A percentile compares a stretch with the other conserved stretches of the same genome.
Evolutionary conservation across 2,113 vertebrate species (phyloP).

Genomic region (Gasterosteus nipponicus): DNA sequence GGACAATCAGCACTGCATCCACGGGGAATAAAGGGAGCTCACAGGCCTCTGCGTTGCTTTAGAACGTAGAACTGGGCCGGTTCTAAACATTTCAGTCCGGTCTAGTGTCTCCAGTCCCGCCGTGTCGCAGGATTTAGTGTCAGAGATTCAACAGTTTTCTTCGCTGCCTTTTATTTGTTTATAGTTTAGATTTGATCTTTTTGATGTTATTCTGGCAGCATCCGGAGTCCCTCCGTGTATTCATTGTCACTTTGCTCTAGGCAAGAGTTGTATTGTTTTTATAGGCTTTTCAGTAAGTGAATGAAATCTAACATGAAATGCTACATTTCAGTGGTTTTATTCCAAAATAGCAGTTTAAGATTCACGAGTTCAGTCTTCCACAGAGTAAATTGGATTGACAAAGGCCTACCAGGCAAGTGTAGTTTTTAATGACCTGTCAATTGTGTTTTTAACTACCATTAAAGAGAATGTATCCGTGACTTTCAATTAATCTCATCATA

Average conservation of each 20-base stretch:
- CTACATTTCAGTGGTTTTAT: conserved; percentile 28
- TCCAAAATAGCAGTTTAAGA: conserved; percentile 25
- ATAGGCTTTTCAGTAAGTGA: conserved; percentile 18
- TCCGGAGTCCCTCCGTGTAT: conserved; percentile 10
- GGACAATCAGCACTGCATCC: conserved; percentile 58
- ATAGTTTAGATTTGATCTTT: conserved; percentile 38
- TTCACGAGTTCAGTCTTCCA: conserved; percentile 1
- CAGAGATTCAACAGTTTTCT: background rate
- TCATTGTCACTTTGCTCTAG: conserved; percentile 49
- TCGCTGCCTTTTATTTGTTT: conserved; percentile 19
- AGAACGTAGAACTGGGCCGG: background rate
- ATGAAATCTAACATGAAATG: conserved; percentile 35
- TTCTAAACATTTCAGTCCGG: background rate
- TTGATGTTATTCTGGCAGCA: conserved; percentile 21
- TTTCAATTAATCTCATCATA: conserved; percentile 15
- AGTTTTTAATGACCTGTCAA: background rate
- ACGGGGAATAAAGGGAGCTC: conserved; percentile 9
- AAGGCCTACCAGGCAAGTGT: background rate
- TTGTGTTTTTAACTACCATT: conserved; percentile 7
- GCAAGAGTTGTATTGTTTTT: conserved; percentile 26
- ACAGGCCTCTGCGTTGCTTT: background rate
- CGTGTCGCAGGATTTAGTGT: background rate
- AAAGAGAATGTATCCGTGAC: conserved; percentile 24
- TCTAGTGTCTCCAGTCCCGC: background rate
- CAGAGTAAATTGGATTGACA: background rate